Evolutionary conservation across 2,113 vertebrate genomes (phyloP), one percentile per base, ranked within the genome.

Genomic region (Pteropus alecto): DNA sequence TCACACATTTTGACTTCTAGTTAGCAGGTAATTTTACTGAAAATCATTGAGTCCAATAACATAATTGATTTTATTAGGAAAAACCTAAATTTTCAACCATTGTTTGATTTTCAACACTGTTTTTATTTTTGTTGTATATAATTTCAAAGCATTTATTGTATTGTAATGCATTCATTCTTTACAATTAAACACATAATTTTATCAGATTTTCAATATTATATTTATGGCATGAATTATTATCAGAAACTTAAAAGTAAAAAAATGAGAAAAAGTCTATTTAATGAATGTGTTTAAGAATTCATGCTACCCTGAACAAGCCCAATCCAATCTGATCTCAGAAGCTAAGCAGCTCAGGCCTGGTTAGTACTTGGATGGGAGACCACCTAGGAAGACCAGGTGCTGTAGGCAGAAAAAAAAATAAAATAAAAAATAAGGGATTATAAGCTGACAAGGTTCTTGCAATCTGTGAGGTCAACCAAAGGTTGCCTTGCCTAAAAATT

Each of bases 121-220:
- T 68, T 30, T 54, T 88, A 81, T 24, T 48, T 60, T n/a, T 58
- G 33, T 3, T 92, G 7, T 35, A 65, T 83, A 35, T 92, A 77
- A 83, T 78, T 79, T 12, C 24, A 68, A 88, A 87, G 22, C 6
- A 54, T 48, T 67, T 82, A 68, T 61, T 83, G 92, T 77, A 56
- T 58, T 77, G 33, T 68, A 26, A 77, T 60, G 60, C 19, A 48
- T 38, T 93, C 15, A 48, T 43, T 90, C 3, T 21, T 15, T 94
- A 38, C 56, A 86, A 68, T 71, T 90, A 93, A 90, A 46, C 13
- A 74, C 67, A 78, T 78, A 84, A 70, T 96, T 92, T 86, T 5
- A 21, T 73, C 22, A 41, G 0, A 14, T 79, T 73, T 61, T 76
- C 5, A 35, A 61, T 71, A 71, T 38, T 63, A 33, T 15, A 38